These are phyloP conservation scores for Microctenopoma steveboyesi DNA, from an alignment of 2,797 vertebrate species.

Conservation along the genomic window DNA sequence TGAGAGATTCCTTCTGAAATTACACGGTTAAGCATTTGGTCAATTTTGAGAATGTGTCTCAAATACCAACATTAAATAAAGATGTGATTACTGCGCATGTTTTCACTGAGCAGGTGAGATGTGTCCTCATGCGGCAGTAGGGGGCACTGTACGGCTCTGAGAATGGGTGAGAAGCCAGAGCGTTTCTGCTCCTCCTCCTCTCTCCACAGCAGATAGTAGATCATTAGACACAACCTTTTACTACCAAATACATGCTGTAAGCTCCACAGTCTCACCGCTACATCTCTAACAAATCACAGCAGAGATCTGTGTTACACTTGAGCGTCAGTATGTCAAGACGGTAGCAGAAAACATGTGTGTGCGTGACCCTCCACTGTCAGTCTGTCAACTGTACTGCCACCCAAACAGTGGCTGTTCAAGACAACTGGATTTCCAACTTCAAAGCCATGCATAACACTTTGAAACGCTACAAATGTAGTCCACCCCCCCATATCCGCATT, in stretches of 20 bases:
- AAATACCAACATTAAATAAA: neutral
- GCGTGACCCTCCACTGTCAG: conserved; percentile 34
- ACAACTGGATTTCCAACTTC: conserved; percentile 84
- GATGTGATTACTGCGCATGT: neutral
- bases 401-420: conserved; percentile 69
- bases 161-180: conserved; percentile 48
- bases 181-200: conserved; percentile 25
- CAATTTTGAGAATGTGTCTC: neutral
- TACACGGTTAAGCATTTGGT: neutral
- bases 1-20: neutral
- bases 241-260: conserved; percentile 24
- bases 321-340: conserved; percentile 7
- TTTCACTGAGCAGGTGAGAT: conserved; percentile 18
- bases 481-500: conserved; percentile 47
- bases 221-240: conserved; percentile 48
- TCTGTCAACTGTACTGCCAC: conserved; percentile 55
- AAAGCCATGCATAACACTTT: conserved; percentile 84
- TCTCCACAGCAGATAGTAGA: conserved; percentile 27
- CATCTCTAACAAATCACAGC: conserved; percentile 17
- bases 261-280: conserved; percentile 8
- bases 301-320: conserved; percentile 18
- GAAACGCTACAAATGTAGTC: conserved; percentile 76
- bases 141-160: conserved; percentile 84
- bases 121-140: conserved; percentile 74
- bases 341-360: conserved; percentile 5